Conservation (phyloP, 2,888 invertebrate genomes). For the Alloplasta piceator region DNA sequence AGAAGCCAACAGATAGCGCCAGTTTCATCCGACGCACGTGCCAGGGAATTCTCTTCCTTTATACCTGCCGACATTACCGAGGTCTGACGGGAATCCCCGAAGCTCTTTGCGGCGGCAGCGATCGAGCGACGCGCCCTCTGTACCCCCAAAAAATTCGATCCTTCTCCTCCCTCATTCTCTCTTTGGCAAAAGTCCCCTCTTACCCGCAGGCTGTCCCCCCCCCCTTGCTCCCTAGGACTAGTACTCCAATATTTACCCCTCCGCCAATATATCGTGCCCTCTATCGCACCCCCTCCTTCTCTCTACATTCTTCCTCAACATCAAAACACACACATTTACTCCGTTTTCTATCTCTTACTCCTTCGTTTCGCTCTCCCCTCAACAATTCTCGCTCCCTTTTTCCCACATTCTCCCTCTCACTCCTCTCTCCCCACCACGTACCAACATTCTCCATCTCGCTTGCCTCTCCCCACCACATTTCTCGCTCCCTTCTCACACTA, state of each 20-base stretch:
- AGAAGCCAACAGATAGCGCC: slow-evolving; percentile 73
- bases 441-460: background rate
- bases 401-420: slow-evolving; percentile 3
- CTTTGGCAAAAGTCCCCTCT: slow-evolving; percentile 14
- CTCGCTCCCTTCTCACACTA: background rate
- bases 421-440: background rate
- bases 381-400: background rate
- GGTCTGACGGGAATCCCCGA: slow-evolving; percentile 72
- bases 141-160: slow-evolving; percentile 57
- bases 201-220: slow-evolving; percentile 18
- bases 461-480: background rate
- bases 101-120: slow-evolving; percentile 70
- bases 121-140: slow-evolving; percentile 74
- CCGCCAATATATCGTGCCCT: slow-evolving; percentile 41
- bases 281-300: slow-evolving; percentile 42
- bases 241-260: slow-evolving; percentile 8
- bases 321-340: background rate
- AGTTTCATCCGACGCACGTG: slow-evolving; percentile 70
- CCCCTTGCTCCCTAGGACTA: too few species aligned
- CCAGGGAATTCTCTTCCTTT: slow-evolving; percentile 62
- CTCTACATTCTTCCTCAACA: background rate
- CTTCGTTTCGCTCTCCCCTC: slow-evolving; percentile 32
- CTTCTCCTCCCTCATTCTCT: slow-evolving; percentile 41
- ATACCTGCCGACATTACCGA: slow-evolving; percentile 71
- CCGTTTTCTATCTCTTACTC: slow-evolving; percentile 27